Conservation (phyloP, 2,888 invertebrate species). For the Anthoptus insignis region DNA sequence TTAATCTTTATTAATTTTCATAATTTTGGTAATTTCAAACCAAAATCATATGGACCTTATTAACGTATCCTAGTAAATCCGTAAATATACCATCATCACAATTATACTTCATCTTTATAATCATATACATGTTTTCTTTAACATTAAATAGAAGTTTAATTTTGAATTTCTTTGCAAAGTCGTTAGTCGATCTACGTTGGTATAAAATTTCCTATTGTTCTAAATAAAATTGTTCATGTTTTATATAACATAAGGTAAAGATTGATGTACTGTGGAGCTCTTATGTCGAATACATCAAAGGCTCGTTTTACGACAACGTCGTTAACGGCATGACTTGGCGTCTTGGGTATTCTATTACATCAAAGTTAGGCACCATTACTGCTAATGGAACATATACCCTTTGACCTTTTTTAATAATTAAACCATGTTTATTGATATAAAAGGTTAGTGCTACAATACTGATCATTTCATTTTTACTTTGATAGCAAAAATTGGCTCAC, state of each 20-base stretch:
- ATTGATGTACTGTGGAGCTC: neutral
- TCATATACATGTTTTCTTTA: no score
- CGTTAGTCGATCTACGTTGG: no score
- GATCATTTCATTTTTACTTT: no score
- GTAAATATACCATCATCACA: no score
- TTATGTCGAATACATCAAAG: slow-evolving; percentile 24
- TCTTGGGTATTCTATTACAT: slow-evolving; percentile 30
- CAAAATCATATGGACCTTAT: no score
- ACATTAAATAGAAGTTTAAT: no score
- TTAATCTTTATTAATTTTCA: no score
- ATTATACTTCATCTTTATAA: no score
- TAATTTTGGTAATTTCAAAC: no score
- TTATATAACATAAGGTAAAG: neutral
- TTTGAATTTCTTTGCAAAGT: no score
- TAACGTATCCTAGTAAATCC: no score
- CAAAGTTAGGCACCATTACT: slow-evolving; percentile 25
- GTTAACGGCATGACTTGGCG: slow-evolving; percentile 30
- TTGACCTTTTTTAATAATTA: slow-evolving; percentile 23
- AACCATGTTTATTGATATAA: neutral
- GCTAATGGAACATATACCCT: slow-evolving; percentile 30
- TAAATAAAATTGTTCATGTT: neutral
- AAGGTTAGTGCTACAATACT: neutral
- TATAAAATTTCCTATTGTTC: neutral
- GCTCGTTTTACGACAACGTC: slow-evolving; percentile 21
- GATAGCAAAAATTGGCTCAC: no score